These are phyloP conservation scores for Drosophila subsilvestris DNA, from an alignment of 2,888 invertebrate species.

Conservation along the genomic window DNA sequence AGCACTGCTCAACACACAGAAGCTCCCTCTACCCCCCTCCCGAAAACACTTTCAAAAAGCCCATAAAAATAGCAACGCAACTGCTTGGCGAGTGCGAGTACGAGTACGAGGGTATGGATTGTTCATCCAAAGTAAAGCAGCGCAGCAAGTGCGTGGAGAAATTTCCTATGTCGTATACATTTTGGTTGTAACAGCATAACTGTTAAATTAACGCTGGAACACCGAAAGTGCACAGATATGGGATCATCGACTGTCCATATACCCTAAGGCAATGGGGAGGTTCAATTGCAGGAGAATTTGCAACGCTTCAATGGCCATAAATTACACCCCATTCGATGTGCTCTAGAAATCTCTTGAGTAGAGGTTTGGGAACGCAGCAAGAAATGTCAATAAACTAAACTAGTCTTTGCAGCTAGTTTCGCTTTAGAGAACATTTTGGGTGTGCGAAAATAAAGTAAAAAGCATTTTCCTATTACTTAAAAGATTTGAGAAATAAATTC, in stretches of 20 bases:
- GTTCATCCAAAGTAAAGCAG: conserved; percentile 50
- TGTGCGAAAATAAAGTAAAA: not conserved
- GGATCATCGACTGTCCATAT: not conserved
- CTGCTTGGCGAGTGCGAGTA: conserved; percentile 36
- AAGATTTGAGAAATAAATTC: not conserved
- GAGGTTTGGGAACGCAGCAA: not conserved
- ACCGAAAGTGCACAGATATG: not conserved
- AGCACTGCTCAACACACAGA: conserved; percentile 7
- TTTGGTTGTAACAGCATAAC: not conserved
- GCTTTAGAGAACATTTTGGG: not conserved
- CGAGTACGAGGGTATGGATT: not conserved
- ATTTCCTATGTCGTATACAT: conserved; percentile 37
- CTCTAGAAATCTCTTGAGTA: not conserved
- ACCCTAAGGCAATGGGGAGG: not conserved
- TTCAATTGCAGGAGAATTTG: not conserved
- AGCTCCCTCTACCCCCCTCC: not conserved
- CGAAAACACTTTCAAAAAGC: conserved; percentile 63
- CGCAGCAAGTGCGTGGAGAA: conserved; percentile 63
- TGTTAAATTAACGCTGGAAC: not conserved
- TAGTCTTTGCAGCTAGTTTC: not conserved
- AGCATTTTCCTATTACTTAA: not conserved
- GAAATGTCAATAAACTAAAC: not conserved
- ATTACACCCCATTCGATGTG: not conserved
- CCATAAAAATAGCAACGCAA: conserved; percentile 67
- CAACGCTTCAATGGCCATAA: not conserved